phyloP scores from a whole-genome alignment of 92 coral and sea anemone species.

The Siderastrea siderea region DNA sequence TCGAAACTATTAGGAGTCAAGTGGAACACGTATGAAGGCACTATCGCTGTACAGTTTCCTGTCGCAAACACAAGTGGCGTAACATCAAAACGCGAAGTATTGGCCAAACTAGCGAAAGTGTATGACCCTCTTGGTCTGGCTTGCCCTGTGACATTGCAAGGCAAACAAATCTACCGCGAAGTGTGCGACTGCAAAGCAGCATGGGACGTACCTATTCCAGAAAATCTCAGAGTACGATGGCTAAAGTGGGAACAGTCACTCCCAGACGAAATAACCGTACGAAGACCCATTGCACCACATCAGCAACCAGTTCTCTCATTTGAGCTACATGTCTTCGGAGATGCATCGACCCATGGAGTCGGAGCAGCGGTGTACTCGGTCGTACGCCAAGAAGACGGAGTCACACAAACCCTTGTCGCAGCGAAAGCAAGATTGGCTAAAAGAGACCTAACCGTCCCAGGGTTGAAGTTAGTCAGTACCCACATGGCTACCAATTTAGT shows the following conservation, averaged over 20 bases:
- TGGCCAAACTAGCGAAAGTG: constrained; percentile 37
- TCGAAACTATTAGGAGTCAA: no score
- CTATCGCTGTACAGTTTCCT: constrained; percentile 5
- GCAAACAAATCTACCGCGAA: constrained; percentile 57
- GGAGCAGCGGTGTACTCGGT: constrained; percentile 49
- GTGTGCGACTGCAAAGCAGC: constrained; percentile 50
- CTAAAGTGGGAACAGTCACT: constrained; percentile 34
- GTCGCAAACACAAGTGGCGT: constrained; percentile 9
- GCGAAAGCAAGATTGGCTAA: constrained; percentile 62
- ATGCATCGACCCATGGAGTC: constrained; percentile 33
- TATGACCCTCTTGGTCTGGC: constrained; percentile 24
- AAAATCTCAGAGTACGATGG: constrained; percentile 18
- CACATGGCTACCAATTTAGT: constrained; percentile 61
- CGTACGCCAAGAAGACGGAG: constrained; percentile 37
- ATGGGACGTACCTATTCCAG: constrained; percentile 36
- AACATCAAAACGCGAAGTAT: constrained; percentile 18
- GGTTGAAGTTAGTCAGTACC: constrained; percentile 49
- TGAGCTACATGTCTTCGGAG: constrained; percentile 56
- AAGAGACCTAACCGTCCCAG: constrained; percentile 37
- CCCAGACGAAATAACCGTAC: constrained; percentile 10
- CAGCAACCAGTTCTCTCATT: constrained; percentile 37
- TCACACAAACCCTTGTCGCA: constrained; percentile 32
- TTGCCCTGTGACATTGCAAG: constrained; percentile 15
- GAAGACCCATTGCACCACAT: constrained; percentile 20
- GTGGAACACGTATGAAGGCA: no score